phyloP scores from a whole-genome alignment of 1,140 invertebrate species.

The Neodiprion lecontei region DNA sequence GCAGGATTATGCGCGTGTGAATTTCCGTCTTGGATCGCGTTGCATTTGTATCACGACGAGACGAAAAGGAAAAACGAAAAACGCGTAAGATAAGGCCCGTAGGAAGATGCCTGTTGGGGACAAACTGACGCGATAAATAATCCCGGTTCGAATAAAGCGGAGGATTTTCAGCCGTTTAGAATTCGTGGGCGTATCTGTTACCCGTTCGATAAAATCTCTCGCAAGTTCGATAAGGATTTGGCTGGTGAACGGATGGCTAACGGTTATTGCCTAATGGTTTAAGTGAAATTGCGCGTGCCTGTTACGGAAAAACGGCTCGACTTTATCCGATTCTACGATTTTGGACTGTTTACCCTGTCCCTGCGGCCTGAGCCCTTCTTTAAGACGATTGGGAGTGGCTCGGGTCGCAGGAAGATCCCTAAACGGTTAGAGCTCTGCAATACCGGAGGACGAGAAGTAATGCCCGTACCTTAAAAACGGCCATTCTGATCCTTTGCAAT shows the following conservation, averaged over 20 bases:
- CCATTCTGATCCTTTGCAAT: neutral
- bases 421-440: neutral
- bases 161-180: no score
- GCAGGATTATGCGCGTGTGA: no score
- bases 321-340: neutral
- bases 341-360: neutral
- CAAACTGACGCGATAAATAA: no score
- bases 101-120: no score
- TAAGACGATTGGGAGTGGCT: neutral
- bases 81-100: no score
- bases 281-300: slow-evolving; percentile 13
- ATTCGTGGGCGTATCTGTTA: no score
- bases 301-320: neutral
- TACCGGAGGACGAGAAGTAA: neutral
- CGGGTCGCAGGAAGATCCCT: neutral
- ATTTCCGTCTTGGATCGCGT: no score
- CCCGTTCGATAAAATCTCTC: neutral
- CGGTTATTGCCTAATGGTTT: slow-evolving; percentile 14
- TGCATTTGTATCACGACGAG: no score
- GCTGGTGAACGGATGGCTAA: slow-evolving; percentile 1
- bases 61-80: no score
- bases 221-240: neutral
- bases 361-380: neutral
- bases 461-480: neutral
- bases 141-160: no score